Conservation (phyloP, 2,797 vertebrate species). For the Thaleichthys pacificus region DNA sequence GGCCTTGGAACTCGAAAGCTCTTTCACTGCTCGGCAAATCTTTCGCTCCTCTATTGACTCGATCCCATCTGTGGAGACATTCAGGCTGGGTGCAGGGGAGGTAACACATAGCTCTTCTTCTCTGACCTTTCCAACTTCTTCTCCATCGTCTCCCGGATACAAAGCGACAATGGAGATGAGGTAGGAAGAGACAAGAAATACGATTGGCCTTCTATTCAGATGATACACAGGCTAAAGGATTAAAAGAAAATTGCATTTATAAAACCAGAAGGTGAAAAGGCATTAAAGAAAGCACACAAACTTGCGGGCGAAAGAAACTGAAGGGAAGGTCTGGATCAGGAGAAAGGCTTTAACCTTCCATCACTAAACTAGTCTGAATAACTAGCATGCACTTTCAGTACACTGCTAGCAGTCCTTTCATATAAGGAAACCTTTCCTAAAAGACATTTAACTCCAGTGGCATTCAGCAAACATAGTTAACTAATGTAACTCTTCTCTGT, state of each 20-base stretch:
- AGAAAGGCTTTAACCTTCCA: background rate
- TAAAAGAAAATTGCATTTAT: slow-evolving; percentile 43
- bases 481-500: no score
- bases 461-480: background rate
- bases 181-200: slow-evolving; percentile 54
- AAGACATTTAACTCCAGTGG: background rate
- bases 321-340: slow-evolving; percentile 5
- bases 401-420: background rate
- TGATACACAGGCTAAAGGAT: slow-evolving; percentile 67
- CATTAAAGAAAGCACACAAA: slow-evolving; percentile 31
- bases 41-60: slow-evolving; percentile 59
- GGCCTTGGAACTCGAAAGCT: slow-evolving; percentile 59
- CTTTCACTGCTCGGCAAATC: slow-evolving; percentile 62
- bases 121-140: slow-evolving; percentile 65
- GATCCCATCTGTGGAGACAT: slow-evolving; percentile 64
- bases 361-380: background rate
- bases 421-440: background rate
- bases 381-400: background rate
- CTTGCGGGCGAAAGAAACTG: slow-evolving; percentile 19
- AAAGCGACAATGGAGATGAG: slow-evolving; percentile 58
- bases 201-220: slow-evolving; percentile 59
- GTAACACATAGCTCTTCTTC: slow-evolving; percentile 64
- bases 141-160: slow-evolving; percentile 61
- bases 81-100: slow-evolving; percentile 55
- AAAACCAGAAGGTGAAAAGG: slow-evolving; percentile 48